These are phyloP conservation scores for Gasterosteus aculeatus DNA, from an alignment of 2,113 vertebrate genomes.

Conservation along the genomic window DNA sequence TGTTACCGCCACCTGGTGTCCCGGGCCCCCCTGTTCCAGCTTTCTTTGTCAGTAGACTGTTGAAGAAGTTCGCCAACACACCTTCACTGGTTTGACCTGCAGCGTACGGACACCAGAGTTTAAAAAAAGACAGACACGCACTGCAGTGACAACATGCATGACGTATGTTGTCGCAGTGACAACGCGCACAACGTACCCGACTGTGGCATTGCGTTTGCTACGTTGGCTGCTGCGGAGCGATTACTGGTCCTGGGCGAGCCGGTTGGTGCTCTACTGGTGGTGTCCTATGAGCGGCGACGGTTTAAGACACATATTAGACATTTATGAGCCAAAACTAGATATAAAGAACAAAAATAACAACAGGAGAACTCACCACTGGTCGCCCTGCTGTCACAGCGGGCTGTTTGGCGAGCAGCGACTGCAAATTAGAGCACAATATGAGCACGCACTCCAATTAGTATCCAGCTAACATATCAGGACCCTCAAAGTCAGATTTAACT, in stretches of 20 bases:
- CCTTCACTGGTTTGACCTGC: conserved; percentile 97
- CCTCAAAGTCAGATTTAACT: conserved; percentile 31
- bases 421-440: conserved; percentile 69
- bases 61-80: conserved; percentile 98
- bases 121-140: not conserved
- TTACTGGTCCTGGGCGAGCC: conserved; percentile 93
- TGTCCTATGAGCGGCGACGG: conserved; percentile 77
- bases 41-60: conserved; percentile 98
- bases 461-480: conserved; percentile 42
- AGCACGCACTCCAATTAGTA: conserved; percentile 45
- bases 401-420: conserved; percentile 95
- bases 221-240: conserved; percentile 90
- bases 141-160: conserved; percentile 1
- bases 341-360: not conserved
- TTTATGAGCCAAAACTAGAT: conserved; percentile 10
- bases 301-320: conserved; percentile 31
- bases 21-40: conserved; percentile 89
- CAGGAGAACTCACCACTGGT: conserved; percentile 88
- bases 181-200: conserved; percentile 79
- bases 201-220: conserved; percentile 92
- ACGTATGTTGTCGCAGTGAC: conserved; percentile 47
- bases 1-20: conserved; percentile 83
- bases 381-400: conserved; percentile 91
- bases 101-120: conserved; percentile 51
- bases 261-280: conserved; percentile 90